These are phyloP conservation scores for Leucoptera coffeella DNA, from an alignment of 2,888 invertebrate species.

Conservation along the genomic window DNA sequence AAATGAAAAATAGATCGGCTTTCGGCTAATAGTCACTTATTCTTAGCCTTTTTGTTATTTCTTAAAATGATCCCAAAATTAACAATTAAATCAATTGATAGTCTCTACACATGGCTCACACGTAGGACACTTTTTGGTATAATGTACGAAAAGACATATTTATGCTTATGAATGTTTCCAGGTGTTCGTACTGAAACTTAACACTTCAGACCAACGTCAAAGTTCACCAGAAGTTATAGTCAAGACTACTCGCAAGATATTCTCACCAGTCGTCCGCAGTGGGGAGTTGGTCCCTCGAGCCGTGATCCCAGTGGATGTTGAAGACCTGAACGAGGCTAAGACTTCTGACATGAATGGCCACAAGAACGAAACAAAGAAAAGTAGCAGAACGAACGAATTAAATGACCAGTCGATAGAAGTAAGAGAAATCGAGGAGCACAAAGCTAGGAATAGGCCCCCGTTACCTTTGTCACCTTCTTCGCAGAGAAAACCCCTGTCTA, in stretches of 20 bases:
- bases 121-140: too few species aligned
- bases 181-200: conserved; percentile 37
- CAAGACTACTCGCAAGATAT: conserved; percentile 74
- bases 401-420: conserved; percentile 21
- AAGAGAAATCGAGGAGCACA: conserved; percentile 26
- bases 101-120: too few species aligned
- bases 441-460: conserved; percentile 39
- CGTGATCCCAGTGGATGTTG: conserved; percentile 37
- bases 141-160: too few species aligned
- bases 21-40: too few species aligned
- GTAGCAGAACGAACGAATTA: conserved; percentile 13
- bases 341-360: conserved; percentile 13
- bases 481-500: conserved; percentile 43
- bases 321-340: conserved; percentile 31
- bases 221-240: conserved; percentile 64
- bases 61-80: too few species aligned
- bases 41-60: too few species aligned
- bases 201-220: conserved; percentile 28
- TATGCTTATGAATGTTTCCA: conserved; percentile 10
- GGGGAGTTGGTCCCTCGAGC: conserved; percentile 48
- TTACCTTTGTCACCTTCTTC: conserved; percentile 57
- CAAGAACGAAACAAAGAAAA: conserved; percentile 10
- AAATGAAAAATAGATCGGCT: too few species aligned
- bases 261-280: conserved; percentile 61
- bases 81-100: too few species aligned